Percentiles rank a stretch among this genome's conserved stretches.
Evolutionary conservation across 1,140 invertebrate species (phyloP).

Genomic region (Sesamia nonagrioides): DNA sequence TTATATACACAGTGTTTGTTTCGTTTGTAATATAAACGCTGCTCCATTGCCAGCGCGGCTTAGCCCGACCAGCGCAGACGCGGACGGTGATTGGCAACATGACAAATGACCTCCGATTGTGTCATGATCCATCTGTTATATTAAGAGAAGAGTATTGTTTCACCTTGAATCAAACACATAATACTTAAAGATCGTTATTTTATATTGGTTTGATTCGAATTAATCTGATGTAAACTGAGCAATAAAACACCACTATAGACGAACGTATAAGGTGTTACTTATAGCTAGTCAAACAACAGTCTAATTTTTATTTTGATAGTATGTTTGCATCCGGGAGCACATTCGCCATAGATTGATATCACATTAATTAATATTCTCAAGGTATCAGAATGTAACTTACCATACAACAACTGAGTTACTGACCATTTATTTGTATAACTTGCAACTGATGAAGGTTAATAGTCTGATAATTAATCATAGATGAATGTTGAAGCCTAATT

Average conservation of each 20-base stretch:
- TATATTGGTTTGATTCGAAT: conserved; percentile 46
- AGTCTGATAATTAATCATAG: conserved; percentile 40
- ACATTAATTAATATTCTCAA: conserved; percentile 37
- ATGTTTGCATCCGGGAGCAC: conserved; percentile 39
- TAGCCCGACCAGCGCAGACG: not conserved
- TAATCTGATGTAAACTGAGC: conserved; percentile 39
- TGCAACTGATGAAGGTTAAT: conserved; percentile 45
- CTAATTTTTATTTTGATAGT: conserved; percentile 48
- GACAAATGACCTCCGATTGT: conserved; percentile 30
- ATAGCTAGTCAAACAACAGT: conserved; percentile 28
- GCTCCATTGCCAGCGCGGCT: not conserved
- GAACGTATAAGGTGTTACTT: conserved; percentile 45
- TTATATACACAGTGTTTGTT: conserved; percentile 49
- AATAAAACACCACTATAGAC: conserved; percentile 24
- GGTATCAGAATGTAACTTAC: conserved; percentile 22
- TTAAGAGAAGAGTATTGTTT: conserved; percentile 9
- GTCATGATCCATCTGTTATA: conserved; percentile 10
- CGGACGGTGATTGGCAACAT: conserved; percentile 37
- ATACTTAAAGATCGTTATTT: conserved; percentile 42
- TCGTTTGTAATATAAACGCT: conserved; percentile 29
- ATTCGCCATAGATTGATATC: conserved; percentile 34
- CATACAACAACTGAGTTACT: conserved; percentile 14
- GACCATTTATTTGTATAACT: conserved; percentile 42
- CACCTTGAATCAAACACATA: conserved; percentile 28
- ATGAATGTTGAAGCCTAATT: conserved; percentile 34